These are phyloP conservation scores for Leptonema lineaticorne DNA, from an alignment of 1,140 invertebrate species.

Conservation along the genomic window DNA sequence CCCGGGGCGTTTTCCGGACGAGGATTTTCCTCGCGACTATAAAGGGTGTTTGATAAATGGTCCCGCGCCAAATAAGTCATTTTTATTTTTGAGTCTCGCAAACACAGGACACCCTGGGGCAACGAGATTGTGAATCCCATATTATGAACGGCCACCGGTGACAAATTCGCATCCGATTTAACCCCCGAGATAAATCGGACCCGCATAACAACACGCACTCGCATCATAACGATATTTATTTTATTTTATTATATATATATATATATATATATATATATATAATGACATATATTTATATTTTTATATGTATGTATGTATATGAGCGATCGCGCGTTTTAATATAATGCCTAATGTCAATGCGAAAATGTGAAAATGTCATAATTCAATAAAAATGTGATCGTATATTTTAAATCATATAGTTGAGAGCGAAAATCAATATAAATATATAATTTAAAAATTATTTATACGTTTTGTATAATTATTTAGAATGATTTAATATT, in stretches of 20 bases:
- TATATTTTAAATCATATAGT: too few species aligned
- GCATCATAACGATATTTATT: too few species aligned
- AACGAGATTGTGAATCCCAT: slow-evolving; percentile 23
- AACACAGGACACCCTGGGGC: slow-evolving; percentile 24
- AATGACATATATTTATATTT: not conserved
- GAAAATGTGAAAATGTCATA: too few species aligned
- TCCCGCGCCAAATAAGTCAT: slow-evolving; percentile 25
- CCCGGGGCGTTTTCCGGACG: slow-evolving; percentile 1
- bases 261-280: not conserved
- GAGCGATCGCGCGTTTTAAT: not conserved
- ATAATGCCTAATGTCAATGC: not conserved
- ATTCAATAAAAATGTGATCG: too few species aligned
- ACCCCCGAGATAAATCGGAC: slow-evolving; percentile 23
- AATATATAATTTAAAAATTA: too few species aligned
- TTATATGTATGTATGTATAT: not conserved
- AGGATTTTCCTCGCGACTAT: slow-evolving; percentile 20
- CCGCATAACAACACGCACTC: not conserved
- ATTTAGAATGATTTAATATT: too few species aligned
- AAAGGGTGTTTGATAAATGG: slow-evolving; percentile 25
- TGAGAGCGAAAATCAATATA: too few species aligned
- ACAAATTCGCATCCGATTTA: slow-evolving; percentile 30
- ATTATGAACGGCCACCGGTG: slow-evolving; percentile 28
- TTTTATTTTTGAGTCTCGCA: slow-evolving; percentile 29
- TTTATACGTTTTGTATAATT: too few species aligned
- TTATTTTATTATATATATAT: too few species aligned